These are phyloP conservation scores for Chionoecetes opilio DNA, from an alignment of 1,140 invertebrate species.

Conservation along the genomic window DNA sequence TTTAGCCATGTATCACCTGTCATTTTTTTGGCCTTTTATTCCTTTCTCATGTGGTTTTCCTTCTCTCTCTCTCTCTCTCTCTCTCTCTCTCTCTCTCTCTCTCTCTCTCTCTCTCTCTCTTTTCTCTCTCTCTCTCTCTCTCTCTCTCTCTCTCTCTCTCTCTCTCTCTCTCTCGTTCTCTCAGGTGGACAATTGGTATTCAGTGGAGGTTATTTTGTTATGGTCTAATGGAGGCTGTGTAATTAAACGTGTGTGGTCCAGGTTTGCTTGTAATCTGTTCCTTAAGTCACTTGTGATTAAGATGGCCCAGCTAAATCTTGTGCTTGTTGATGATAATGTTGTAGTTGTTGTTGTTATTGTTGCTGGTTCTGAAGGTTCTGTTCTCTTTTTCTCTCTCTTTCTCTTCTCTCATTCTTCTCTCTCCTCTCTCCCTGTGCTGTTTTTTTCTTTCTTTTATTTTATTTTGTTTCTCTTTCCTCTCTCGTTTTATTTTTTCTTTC, in stretches of 20 bases:
- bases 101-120: slow-evolving; percentile 43
- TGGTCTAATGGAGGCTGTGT: background rate
- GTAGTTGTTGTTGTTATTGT: background rate
- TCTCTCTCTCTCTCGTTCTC: background rate
- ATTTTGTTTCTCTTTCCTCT: background rate
- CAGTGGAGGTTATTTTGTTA: background rate
- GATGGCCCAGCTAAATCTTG: no score
- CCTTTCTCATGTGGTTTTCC: background rate
- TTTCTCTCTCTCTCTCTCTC: slow-evolving; percentile 44
- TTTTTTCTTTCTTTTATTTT: background rate
- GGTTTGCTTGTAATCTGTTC: no score
- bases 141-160: slow-evolving; percentile 40
- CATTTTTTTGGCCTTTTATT: background rate
- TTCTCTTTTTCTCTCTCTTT: background rate
- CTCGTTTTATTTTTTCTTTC: background rate
- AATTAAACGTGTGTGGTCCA: background rate
- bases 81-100: slow-evolving; percentile 54
- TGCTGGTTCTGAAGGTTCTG: background rate
- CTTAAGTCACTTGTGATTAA: no score
- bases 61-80: slow-evolving; percentile 42
- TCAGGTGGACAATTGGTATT: background rate
- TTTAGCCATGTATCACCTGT: background rate
- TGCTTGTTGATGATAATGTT: no score
- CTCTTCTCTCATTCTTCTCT: background rate
- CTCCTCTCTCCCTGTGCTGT: background rate